Evolutionary conservation across 1,140 invertebrate species (phyloP).

Genomic region (Harpegnathos saltator): DNA sequence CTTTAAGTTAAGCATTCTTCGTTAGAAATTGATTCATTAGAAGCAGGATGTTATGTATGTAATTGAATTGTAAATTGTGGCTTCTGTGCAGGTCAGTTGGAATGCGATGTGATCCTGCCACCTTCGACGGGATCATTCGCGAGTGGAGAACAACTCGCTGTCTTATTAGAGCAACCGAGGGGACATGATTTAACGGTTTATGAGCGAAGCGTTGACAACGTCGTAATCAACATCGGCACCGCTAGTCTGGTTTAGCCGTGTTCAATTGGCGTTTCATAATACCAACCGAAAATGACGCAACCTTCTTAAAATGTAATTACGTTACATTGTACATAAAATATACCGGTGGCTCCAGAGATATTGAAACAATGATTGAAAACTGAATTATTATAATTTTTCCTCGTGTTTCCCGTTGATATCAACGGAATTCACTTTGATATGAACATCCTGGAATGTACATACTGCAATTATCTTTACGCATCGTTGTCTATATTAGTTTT

Average conservation of each 20-base stretch:
- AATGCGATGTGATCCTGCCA: constrained; percentile 79
- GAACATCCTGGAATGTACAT: too few relatives aligned
- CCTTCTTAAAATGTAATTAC: not conserved
- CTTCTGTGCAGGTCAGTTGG: constrained; percentile 75
- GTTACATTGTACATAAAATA: constrained; percentile 4
- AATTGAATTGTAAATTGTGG: constrained; percentile 8
- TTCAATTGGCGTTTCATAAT: not conserved
- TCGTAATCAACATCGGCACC: constrained; percentile 80
- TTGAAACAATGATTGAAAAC: not conserved
- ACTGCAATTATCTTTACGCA: too few relatives aligned
- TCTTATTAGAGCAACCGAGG: constrained; percentile 78
- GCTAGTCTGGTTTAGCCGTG: constrained; percentile 77
- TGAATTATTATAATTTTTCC: too few relatives aligned
- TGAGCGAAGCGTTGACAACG: constrained; percentile 77
- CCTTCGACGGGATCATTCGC: constrained; percentile 70
- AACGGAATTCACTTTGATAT: too few relatives aligned
- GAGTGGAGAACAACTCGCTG: constrained; percentile 77
- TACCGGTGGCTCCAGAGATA: not conserved
- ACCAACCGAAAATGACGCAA: not conserved
- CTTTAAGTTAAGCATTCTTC: not conserved
- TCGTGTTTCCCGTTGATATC: too few relatives aligned
- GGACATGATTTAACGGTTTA: constrained; percentile 78
- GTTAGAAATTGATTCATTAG: not conserved
- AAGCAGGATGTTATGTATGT: not conserved
- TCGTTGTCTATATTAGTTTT: constrained; percentile 14